phyloP scores from a whole-genome alignment of 2,113 vertebrate species.

The Xenotilapia longispinis region DNA sequence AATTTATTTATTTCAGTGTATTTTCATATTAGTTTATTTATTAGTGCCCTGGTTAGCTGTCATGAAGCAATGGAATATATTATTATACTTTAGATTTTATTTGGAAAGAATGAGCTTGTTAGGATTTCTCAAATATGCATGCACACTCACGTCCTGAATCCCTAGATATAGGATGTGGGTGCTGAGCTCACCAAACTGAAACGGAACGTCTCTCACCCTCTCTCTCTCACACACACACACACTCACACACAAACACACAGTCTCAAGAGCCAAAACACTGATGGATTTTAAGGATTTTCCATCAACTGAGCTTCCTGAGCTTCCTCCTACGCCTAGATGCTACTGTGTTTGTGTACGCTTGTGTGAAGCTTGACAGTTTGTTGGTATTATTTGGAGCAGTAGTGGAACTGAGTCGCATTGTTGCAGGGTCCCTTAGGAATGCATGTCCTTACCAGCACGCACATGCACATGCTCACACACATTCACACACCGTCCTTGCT shows the following conservation, averaged over 20 bases:
- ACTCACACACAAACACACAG: background rate
- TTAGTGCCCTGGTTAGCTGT: background rate
- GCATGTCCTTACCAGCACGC: background rate
- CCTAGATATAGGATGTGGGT: background rate
- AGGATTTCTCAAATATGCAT: background rate
- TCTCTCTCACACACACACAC: background rate
- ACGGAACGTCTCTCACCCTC: background rate
- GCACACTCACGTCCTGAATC: background rate
- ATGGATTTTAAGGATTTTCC: slow-evolving; percentile 30
- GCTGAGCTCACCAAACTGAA: background rate
- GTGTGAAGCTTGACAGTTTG: slow-evolving; percentile 24
- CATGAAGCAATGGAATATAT: background rate
- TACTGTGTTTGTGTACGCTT: background rate
- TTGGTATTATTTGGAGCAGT: slow-evolving; percentile 24
- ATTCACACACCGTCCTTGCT: background rate
- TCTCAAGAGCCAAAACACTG: slow-evolving; percentile 6
- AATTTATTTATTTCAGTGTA: background rate
- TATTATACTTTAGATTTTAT: background rate
- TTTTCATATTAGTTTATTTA: background rate
- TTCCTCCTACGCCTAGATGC: background rate
- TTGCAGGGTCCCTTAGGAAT: background rate
- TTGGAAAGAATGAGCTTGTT: background rate
- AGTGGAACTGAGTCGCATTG: background rate
- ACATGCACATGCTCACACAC: background rate
- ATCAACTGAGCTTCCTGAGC: slow-evolving; percentile 6